These are phyloP conservation scores for Venustaconcha ellipsiformis DNA, from an alignment of 1,140 invertebrate species.

Conservation along the genomic window DNA sequence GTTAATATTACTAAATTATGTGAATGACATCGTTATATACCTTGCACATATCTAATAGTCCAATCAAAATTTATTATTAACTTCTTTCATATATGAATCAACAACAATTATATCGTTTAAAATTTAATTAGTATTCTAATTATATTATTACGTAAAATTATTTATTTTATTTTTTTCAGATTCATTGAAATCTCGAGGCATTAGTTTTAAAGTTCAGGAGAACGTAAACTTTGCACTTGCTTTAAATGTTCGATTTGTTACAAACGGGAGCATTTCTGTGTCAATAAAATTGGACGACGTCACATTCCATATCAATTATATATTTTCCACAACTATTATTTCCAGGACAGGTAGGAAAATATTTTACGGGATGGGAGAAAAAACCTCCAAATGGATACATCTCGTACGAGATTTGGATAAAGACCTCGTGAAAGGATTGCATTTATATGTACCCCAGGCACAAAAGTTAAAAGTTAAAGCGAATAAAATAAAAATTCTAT, in stretches of 20 bases:
- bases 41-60: too few species aligned
- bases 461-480: conserved; percentile 26
- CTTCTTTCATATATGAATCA: too few species aligned
- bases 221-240: conserved; percentile 74
- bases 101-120: too few species aligned
- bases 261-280: conserved; percentile 85
- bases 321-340: conserved; percentile 80
- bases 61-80: too few species aligned
- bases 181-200: conserved; percentile 76
- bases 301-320: conserved; percentile 85
- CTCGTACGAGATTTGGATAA: conserved; percentile 90
- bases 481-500: conserved; percentile 49
- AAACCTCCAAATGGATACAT: conserved; percentile 79
- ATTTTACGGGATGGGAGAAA: conserved; percentile 87
- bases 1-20: too few species aligned
- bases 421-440: conserved; percentile 91
- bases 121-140: too few species aligned
- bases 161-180: conserved; percentile 64
- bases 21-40: too few species aligned
- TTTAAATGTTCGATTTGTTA: conserved; percentile 78
- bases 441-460: conserved; percentile 57
- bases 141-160: background rate
- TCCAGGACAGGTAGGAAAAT: conserved; percentile 79
- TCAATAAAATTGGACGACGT: conserved; percentile 80
- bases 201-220: conserved; percentile 80